phyloP scores from a whole-genome alignment of 2,888 invertebrate genomes.

The Venusia cambrica region DNA sequence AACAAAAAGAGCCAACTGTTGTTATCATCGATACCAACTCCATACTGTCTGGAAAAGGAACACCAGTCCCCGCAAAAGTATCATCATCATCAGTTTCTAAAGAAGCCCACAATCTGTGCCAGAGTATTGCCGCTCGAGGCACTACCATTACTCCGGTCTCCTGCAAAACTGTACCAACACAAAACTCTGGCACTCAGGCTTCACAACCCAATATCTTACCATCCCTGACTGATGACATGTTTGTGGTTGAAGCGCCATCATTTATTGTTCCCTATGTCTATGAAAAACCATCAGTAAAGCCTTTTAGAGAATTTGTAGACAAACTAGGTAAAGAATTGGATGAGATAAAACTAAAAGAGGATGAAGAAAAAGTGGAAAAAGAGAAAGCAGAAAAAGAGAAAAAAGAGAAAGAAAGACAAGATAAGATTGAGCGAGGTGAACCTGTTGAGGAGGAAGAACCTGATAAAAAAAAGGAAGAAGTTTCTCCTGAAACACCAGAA shows the following conservation, averaged over 20 bases:
- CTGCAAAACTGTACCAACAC: slow-evolving; percentile 43
- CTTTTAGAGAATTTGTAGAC: slow-evolving; percentile 87
- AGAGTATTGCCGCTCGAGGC: slow-evolving; percentile 73
- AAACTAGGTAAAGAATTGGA: slow-evolving; percentile 84
- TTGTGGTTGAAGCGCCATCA: slow-evolving; percentile 94
- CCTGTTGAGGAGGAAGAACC: slow-evolving; percentile 33
- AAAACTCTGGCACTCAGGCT: slow-evolving; percentile 34
- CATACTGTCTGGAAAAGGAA: slow-evolving; percentile 63
- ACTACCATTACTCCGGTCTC: slow-evolving; percentile 80
- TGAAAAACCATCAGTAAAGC: slow-evolving; percentile 92
- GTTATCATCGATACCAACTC: slow-evolving; percentile 94
- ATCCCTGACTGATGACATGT: slow-evolving; percentile 94
- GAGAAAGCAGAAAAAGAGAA: slow-evolving; percentile 58
- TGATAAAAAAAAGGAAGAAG: slow-evolving; percentile 42
- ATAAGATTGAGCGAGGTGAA: slow-evolving; percentile 56
- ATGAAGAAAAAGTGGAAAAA: slow-evolving; percentile 55
- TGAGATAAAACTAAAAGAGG: slow-evolving; percentile 62
- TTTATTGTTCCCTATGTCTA: slow-evolving; percentile 97
- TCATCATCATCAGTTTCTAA: slow-evolving; percentile 40
- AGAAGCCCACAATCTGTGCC: slow-evolving; percentile 66
- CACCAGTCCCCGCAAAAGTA: slow-evolving; percentile 33
- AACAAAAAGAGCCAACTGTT: slow-evolving; percentile 87
- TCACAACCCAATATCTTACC: slow-evolving; percentile 83
- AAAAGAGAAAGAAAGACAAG: slow-evolving; percentile 68
- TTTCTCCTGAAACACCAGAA: slow-evolving; percentile 53